Conservation (phyloP, 2,888 invertebrate species). For the Caenorhabditis japonica region DNA sequence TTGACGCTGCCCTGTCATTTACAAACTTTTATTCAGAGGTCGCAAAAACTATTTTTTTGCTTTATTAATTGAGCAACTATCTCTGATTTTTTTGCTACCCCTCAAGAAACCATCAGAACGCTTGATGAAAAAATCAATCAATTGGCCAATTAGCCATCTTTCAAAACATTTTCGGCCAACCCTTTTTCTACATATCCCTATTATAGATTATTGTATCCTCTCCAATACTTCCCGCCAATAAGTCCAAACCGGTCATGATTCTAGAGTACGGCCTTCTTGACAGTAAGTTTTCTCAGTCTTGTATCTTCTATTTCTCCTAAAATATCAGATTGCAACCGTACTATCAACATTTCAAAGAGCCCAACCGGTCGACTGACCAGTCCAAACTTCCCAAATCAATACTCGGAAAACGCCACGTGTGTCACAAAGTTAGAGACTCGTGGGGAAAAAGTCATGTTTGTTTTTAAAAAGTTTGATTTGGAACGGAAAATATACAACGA, state of each 20-base stretch:
- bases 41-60: too few relatives aligned
- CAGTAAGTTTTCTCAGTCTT: neutral
- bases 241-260: neutral
- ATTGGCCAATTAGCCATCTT: too few relatives aligned
- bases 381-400: constrained; percentile 70
- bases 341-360: constrained; percentile 53
- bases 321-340: constrained; percentile 73
- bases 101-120: too few relatives aligned
- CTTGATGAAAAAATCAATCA: neutral
- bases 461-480: constrained; percentile 35
- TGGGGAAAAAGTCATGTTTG: constrained; percentile 42
- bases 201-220: constrained; percentile 13
- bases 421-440: constrained; percentile 56
- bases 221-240: neutral
- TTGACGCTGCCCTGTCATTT: too few relatives aligned
- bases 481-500: neutral
- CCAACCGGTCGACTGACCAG: constrained; percentile 62
- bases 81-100: too few relatives aligned
- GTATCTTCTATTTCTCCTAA: neutral
- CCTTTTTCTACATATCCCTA: neutral
- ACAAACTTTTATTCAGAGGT: too few relatives aligned
- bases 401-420: constrained; percentile 64
- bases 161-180: too few relatives aligned
- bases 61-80: too few relatives aligned
- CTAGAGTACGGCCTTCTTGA: constrained; percentile 20